Evolutionary conservation across 2,113 vertebrate genomes (phyloP), one percentile per base, ranked within the genome.

Genomic region (Okapia johnstoni): DNA sequence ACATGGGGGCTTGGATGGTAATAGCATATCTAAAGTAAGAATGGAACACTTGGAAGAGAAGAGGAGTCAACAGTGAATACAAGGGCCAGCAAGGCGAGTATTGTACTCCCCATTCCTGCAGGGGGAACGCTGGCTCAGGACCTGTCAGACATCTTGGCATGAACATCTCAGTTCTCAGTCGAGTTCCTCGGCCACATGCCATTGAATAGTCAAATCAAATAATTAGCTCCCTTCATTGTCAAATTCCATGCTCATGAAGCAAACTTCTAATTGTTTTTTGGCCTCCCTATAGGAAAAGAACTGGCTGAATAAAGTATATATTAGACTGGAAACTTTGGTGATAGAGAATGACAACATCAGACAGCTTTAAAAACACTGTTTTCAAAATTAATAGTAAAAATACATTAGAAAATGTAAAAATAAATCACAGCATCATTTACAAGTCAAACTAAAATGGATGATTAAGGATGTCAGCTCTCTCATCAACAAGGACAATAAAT

Each of bases 261-360:
- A 96, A 80, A 93, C 79, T 90, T 94, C 26, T 63, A 79, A 89
- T 97, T 94, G 60, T 63, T 84, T 79, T 77, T 95, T 96, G 61
- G 70, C 57, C 84, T 94, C 12, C 26, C 8, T 14, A 66, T 11
- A 43, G 40, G 11, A 48, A 85, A 94, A 94, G 9, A 58, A 55
- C 11, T 92, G 25, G 63, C 26, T 46, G 1, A 46, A 91, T 83
- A 83, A 85, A 83, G 28, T 58, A 21, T 77, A 36, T 66, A 54
- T 90, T 97, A 43, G 73, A 7, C 33, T 43, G 25, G 26, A 90
- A 60, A 93, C 33, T 23, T 73, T 88, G 54, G 14, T 63, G 52
- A 50, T 43, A 70, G 61, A 90, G 28, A n/a, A 61, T 70, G 66
- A 54, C 5, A 55, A 70, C 52, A 83, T 70, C 57, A 77, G 60